Conservation (phyloP, 1,140 invertebrate species). For the Drosophila bifasciata region DNA sequence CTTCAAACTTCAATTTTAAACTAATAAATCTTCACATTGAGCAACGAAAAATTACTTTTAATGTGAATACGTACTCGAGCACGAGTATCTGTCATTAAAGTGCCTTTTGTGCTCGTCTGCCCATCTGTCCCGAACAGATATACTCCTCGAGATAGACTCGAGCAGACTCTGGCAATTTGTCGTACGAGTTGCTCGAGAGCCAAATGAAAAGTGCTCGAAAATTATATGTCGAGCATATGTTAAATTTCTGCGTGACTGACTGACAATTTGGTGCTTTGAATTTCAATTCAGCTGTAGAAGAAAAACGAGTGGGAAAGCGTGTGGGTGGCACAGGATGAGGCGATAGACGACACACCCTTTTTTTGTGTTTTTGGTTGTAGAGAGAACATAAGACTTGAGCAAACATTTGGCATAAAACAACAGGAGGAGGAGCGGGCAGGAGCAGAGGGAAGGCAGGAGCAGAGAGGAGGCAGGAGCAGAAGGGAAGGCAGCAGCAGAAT, state of each 20-base stretch:
- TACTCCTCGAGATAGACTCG: neutral
- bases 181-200: neutral
- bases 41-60: too few species aligned
- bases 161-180: conserved; percentile 26
- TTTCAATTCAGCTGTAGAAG: conserved; percentile 63
- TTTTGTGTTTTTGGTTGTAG: conserved; percentile 47
- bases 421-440: conserved; percentile 13
- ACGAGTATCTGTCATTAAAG: too few species aligned
- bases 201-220: conserved; percentile 51
- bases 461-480: conserved; percentile 18
- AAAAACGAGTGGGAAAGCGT: conserved; percentile 3
- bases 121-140: neutral
- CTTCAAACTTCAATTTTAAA: too few species aligned
- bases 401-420: conserved; percentile 69
- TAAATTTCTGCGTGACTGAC: conserved; percentile 73
- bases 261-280: conserved; percentile 76
- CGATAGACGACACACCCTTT: conserved; percentile 44
- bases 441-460: conserved; percentile 16
- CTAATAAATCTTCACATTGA: too few species aligned
- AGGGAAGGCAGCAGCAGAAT: too few species aligned
- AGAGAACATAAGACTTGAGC: conserved; percentile 56
- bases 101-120: conserved; percentile 4
- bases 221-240: conserved; percentile 75
- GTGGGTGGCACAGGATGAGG: neutral
- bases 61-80: too few species aligned